Base-by-base conservation (phyloP, 2,888 invertebrate genomes). In the Chalcis sispes region DNA sequence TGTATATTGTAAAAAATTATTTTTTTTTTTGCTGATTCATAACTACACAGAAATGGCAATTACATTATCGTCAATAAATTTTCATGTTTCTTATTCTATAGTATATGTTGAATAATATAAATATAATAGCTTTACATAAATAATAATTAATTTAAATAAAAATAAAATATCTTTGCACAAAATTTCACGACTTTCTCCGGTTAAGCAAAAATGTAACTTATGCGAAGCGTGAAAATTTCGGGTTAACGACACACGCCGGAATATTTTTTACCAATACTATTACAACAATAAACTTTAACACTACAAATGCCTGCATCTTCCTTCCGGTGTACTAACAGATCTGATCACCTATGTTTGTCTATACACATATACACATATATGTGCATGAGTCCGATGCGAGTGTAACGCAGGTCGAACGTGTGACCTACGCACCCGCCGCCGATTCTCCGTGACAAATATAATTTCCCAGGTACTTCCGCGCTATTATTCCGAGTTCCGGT, bases 401-500 rank as follows among this genome's bases (percentile, higher is more conserved):
- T n/a, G 32, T 8, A 5, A 32, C 40, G 18, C 48, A 29, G 15
- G 32, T 73, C 76, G 65, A n/a, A 66, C 65, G 62, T 8, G 10
- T 18, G 18, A 25, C 2, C 61, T 32, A 29, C 46, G 18, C 7
- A 10, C 46, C 27, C 50, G 32, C 25, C 18, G 20, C 79, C 80
- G 80, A 82, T 83, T 84, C 84, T 83, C 83, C 83, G 82, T 85
- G 81, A 85, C 87, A 86, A 87, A 86, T 85, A 86, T 86, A 83
- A 85, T 87, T 87, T 85, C 83, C 85, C 83, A 58, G 73, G 78
- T 79, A 82, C 82, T 88, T 88, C 88, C 88, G 88, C 78, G 81
- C 85, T 82, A 85, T 88, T 85, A 83, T 86, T 88, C 80, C 72
- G 66, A 85, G 85, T 85, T 88, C 88, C 88, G 87, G 87, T 79